Evolutionary conservation across 2,113 vertebrate species (phyloP).

Genomic region (Coptodon rendalli): DNA sequence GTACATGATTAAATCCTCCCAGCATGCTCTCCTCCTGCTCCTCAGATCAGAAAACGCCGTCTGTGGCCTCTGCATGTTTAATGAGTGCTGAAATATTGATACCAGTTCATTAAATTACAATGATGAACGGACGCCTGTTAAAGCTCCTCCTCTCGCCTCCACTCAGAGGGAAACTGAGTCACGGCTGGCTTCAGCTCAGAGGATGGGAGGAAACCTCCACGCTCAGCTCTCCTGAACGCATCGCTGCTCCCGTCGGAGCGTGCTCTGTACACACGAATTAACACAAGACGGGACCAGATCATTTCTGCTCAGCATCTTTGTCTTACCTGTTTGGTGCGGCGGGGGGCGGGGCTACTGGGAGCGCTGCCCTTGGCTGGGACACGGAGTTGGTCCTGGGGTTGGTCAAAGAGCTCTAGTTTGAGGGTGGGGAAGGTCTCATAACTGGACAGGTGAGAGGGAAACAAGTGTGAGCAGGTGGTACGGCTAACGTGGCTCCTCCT

Average conservation of each 20-base stretch:
- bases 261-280: background rate
- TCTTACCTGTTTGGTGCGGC: constrained; percentile 88
- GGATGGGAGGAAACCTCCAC: background rate
- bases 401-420: constrained; percentile 80
- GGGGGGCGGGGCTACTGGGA: constrained; percentile 88
- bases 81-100: constrained; percentile 38
- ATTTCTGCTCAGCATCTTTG: background rate
- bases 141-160: background rate
- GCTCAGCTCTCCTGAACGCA: background rate
- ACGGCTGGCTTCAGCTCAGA: background rate
- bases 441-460: constrained; percentile 50
- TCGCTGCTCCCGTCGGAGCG: background rate
- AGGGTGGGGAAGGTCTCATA: constrained; percentile 86
- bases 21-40: background rate
- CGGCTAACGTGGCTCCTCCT: background rate
- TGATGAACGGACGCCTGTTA: background rate
- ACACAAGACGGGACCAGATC: background rate
- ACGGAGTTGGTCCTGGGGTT: constrained; percentile 77
- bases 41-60: background rate
- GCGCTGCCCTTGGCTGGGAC: constrained; percentile 80
- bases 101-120: constrained; percentile 6
- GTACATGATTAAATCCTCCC: background rate
- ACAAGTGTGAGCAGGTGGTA: background rate
- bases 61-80: constrained; percentile 1
- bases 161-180: constrained; percentile 13